These are phyloP conservation scores for Danio albolineatus DNA, from an alignment of 2,797 vertebrate species.

Conservation along the genomic window DNA sequence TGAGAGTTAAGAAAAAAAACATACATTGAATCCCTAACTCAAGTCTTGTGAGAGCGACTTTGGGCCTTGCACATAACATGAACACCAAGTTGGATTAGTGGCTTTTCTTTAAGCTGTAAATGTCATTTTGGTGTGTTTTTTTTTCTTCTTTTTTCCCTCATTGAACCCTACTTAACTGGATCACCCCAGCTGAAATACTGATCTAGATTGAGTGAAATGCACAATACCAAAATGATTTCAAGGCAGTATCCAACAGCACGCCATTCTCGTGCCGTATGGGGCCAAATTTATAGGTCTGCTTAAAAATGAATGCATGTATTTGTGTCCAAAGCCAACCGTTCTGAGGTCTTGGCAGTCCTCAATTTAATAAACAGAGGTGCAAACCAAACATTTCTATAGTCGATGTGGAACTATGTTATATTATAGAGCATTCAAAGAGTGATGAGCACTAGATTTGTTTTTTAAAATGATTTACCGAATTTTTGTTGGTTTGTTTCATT, in stretches of 20 bases:
- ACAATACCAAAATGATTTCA: slow-evolving; percentile 34
- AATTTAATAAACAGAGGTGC: slow-evolving; percentile 63
- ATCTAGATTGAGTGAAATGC: slow-evolving; percentile 40
- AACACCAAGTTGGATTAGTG: slow-evolving; percentile 42
- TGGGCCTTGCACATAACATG: slow-evolving; percentile 32
- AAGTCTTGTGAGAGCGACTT: slow-evolving; percentile 35
- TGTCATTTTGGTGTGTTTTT: slow-evolving; percentile 50
- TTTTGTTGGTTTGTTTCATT: too few species aligned
- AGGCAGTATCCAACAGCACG: slow-evolving; percentile 24
- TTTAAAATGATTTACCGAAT: neutral
- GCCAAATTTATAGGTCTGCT: slow-evolving; percentile 58
- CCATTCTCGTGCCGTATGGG: slow-evolving; percentile 35
- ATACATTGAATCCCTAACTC: neutral
- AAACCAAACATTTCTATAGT: slow-evolving; percentile 44
- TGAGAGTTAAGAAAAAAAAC: slow-evolving; percentile 3
- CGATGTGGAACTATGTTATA: slow-evolving; percentile 42
- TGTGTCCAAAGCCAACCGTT: slow-evolving; percentile 62
- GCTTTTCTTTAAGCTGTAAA: slow-evolving; percentile 35
- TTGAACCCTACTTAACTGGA: slow-evolving; percentile 29
- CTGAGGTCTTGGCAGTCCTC: slow-evolving; percentile 60
- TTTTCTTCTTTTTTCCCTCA: slow-evolving; percentile 25
- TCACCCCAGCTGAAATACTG: neutral
- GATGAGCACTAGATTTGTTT: neutral
- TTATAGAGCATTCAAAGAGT: neutral
- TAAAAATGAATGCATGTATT: slow-evolving; percentile 62